Evolutionary conservation across 2,888 invertebrate genomes (phyloP), one percentile per base, ranked within the genome.

Genomic region (Pemphredon lugubris): DNA sequence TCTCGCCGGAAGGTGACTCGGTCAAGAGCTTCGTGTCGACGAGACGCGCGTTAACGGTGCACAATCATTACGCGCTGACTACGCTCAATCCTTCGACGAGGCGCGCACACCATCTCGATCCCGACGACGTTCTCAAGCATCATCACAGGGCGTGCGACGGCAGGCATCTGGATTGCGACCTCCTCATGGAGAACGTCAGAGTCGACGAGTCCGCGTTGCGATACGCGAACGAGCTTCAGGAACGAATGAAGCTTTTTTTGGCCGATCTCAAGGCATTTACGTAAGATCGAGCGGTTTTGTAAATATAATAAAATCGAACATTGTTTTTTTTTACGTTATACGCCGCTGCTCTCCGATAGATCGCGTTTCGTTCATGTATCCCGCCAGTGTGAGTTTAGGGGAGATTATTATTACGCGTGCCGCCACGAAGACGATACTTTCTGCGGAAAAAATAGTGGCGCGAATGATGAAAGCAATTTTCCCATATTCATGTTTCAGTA

Each of bases 61-160:
- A 95, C 89, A 95, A 95, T 88, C 95, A 95, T 86, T 95, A 95
- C 84, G 93, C 94, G 2, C 87, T 95, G 75, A 91, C 92, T 61
- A 91, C 92, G 63, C 84, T 94, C 21, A 92, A 92, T 54, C 90
- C 92, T 6, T 89, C 90, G 3, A 91, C 92, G 16, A 91, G 91
- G 75, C 89, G 91, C 13, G 92, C 91, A 37, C 92, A 92, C 90
- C 91, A 93, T 72, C 91, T 94, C 72, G 92, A 93, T 45, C 90
- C 91, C 23, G 88, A 87, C 45, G 91, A 92, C 83, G 93, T 92
- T 40, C 93, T 94, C 83, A 91, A 94, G 78, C 94, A 94, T 85
- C 94, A 94, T 90, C 94, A 94, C 83, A 92, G 93, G 89, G 91
- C 78, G 1, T 88, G 88, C 73, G 87, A 88, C 73, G 73, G 72